Evolutionary conservation across 2,888 invertebrate species (phyloP).

Genomic region (Andricus curvator): DNA sequence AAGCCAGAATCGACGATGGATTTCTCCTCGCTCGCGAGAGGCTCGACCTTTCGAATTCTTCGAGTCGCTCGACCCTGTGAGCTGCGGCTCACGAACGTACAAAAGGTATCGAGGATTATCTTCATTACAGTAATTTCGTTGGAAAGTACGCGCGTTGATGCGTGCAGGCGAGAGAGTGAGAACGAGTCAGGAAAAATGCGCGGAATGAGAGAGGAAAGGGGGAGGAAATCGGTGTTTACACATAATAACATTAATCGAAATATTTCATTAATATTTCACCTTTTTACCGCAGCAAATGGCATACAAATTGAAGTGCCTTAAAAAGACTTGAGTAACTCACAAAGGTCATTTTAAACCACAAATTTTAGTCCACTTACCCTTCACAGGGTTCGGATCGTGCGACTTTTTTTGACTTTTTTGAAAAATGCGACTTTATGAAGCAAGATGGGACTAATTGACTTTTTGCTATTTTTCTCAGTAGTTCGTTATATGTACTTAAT

Average conservation of each 20-base stretch:
- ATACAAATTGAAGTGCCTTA: too few relatives aligned
- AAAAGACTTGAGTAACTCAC: too few relatives aligned
- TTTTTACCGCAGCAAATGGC: too few relatives aligned
- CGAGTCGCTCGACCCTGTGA: conserved; percentile 14
- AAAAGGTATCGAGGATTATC: conserved; percentile 28
- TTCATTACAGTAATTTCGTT: conserved; percentile 31
- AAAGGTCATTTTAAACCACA: too few relatives aligned
- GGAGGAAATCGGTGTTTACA: neutral
- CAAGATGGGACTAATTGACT: too few relatives aligned
- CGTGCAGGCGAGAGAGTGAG: conserved; percentile 31
- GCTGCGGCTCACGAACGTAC: conserved; percentile 16
- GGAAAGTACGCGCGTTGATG: conserved; percentile 9
- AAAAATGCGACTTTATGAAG: too few relatives aligned
- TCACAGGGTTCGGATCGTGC: too few relatives aligned
- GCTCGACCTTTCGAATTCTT: conserved; percentile 8
- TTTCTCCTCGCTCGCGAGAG: conserved; percentile 20
- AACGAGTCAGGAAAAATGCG: neutral
- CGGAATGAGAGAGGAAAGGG: neutral
- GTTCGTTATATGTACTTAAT: too few relatives aligned
- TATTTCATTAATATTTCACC: neutral
- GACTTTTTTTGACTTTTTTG: too few relatives aligned
- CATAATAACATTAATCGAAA: neutral
- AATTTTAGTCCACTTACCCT: too few relatives aligned
- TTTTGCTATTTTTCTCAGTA: too few relatives aligned
- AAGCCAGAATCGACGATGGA: conserved; percentile 11